phyloP scores from a whole-genome alignment of 2,797 vertebrate species.

The Babyrousa celebensis region DNA sequence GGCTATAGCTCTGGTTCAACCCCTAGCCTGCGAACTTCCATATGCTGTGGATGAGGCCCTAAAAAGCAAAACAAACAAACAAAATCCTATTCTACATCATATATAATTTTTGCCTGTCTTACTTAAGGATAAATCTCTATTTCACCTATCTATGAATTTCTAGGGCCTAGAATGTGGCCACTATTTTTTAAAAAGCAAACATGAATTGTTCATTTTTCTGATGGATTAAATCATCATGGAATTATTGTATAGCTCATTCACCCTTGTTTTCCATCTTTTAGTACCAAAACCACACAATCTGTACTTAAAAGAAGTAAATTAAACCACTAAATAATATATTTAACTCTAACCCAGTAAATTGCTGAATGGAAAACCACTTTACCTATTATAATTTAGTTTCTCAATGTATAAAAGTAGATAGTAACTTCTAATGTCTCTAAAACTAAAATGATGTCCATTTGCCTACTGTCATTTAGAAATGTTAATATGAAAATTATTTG shows the following conservation, averaged over 20 bases:
- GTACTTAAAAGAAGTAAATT: slow-evolving; percentile 11
- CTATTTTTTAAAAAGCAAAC: neutral
- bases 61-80: too few relatives aligned
- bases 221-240: slow-evolving; percentile 36
- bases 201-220: slow-evolving; percentile 46
- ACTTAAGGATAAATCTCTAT: neutral
- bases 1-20: too few relatives aligned
- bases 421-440: neutral
- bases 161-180: neutral
- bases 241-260: neutral
- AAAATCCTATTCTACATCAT: neutral
- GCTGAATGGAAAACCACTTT: neutral
- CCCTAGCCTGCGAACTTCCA: too few relatives aligned
- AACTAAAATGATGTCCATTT: neutral
- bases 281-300: neutral
- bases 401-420: neutral
- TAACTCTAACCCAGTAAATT: neutral
- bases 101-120: neutral
- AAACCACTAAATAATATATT: neutral
- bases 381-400: neutral
- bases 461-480: neutral
- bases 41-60: too few relatives aligned
- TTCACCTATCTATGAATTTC: neutral
- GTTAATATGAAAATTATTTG: slow-evolving; percentile 39
- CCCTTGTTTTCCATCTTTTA: slow-evolving; percentile 1